These are phyloP conservation scores for Oryzias celebensis DNA, from an alignment of 2,113 vertebrate species.

Conservation along the genomic window DNA sequence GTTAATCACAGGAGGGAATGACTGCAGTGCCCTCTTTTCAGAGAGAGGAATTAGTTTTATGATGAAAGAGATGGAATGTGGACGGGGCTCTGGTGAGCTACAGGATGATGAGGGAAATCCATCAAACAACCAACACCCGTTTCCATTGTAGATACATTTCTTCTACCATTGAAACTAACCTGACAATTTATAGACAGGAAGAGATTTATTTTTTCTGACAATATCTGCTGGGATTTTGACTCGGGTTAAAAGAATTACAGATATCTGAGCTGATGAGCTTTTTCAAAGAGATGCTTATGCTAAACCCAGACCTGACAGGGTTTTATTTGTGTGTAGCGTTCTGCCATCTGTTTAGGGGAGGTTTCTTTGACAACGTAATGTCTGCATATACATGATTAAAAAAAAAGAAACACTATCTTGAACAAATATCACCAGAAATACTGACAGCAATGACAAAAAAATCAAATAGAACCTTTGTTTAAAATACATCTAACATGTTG, in stretches of 20 bases:
- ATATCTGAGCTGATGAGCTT: slow-evolving; percentile 2
- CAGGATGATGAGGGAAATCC: slow-evolving; percentile 3
- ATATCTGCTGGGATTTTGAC: slow-evolving; percentile 8
- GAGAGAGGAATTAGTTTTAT: slow-evolving; percentile 41
- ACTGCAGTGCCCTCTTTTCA: slow-evolving; percentile 55
- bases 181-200: slow-evolving; percentile 13
- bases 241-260: background rate
- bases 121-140: slow-evolving; percentile 9
- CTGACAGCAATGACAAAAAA: too few relatives aligned
- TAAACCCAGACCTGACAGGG: slow-evolving; percentile 10
- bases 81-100: background rate
- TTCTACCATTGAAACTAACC: slow-evolving; percentile 10
- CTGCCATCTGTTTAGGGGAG: slow-evolving; percentile 1
- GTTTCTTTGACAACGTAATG: slow-evolving; percentile 20
- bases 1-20: slow-evolving; percentile 53
- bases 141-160: background rate
- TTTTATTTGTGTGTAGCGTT: background rate
- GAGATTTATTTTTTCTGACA: background rate
- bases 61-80: background rate
- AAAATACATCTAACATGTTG: too few relatives aligned
- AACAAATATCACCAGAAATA: background rate
- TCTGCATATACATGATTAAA: background rate
- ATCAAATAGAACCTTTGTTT: too few relatives aligned
- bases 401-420: background rate
- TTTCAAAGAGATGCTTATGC: slow-evolving; percentile 9